These are phyloP conservation scores for Amblyteles armatorius DNA, from an alignment of 2,888 invertebrate genomes.

Conservation along the genomic window DNA sequence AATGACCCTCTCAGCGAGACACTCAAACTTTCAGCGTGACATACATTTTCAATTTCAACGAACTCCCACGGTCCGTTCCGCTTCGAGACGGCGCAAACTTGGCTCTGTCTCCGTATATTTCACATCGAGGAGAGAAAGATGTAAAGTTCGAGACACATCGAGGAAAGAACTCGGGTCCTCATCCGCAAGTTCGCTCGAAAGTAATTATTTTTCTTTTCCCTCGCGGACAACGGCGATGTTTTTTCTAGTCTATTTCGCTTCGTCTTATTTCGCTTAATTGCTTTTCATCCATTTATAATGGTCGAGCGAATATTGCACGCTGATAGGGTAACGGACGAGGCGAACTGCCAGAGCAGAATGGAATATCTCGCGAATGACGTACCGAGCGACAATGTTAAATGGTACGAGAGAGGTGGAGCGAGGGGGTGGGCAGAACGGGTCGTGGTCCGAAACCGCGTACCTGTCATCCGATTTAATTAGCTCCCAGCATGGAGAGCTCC, in stretches of 20 bases:
- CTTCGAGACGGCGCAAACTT: background rate
- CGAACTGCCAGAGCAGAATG: background rate
- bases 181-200: background rate
- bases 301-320: background rate
- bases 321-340: conserved; percentile 12
- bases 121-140: background rate
- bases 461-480: conserved; percentile 79
- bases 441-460: conserved; percentile 72
- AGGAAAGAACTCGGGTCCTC: background rate
- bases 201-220: background rate
- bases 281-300: background rate
- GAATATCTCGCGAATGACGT: conserved; percentile 28
- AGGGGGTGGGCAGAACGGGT: conserved; percentile 38
- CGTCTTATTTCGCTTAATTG: background rate
- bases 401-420: conserved; percentile 8
- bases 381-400: conserved; percentile 14
- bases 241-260: background rate
- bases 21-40: background rate
- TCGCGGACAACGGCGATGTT: background rate
- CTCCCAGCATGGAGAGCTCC: conserved; percentile 71
- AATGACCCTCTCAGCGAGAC: background rate
- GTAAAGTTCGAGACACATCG: background rate
- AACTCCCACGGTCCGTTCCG: background rate
- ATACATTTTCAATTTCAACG: background rate
- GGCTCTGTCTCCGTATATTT: background rate